Conservation (phyloP, 2,888 invertebrate genomes). For the Bugula neritina region DNA sequence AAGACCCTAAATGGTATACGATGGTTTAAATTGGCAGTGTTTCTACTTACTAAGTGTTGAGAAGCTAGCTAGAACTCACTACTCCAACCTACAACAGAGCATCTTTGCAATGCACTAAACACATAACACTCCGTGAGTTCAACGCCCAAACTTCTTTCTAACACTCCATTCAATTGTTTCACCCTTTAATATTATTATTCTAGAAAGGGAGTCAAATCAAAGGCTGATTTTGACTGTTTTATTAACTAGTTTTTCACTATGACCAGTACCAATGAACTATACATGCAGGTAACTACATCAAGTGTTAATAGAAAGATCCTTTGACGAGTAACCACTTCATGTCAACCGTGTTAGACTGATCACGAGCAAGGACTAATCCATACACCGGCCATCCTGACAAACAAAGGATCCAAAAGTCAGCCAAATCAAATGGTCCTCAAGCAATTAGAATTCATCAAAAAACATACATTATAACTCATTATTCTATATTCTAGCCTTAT, state of each 20-base stretch:
- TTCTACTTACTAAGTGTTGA: not conserved
- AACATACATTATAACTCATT: too few relatives aligned
- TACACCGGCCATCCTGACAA: slow-evolving; percentile 20
- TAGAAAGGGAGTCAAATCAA: too few relatives aligned
- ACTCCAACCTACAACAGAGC: slow-evolving; percentile 18
- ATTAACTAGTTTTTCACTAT: too few relatives aligned
- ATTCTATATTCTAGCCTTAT: too few relatives aligned
- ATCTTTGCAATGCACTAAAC: not conserved
- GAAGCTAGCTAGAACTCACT: not conserved
- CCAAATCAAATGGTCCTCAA: not conserved
- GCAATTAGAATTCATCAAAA: not conserved
- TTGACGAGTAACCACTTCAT: not conserved
- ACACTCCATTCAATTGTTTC: too few relatives aligned
- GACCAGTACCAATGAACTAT: not conserved
- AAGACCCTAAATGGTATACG: not conserved
- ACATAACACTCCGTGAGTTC: too few relatives aligned
- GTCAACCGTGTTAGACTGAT: not conserved
- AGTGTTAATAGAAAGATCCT: not conserved
- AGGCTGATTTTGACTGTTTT: too few relatives aligned
- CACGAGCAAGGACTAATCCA: not conserved
- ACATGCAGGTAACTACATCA: not conserved
- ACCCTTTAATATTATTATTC: too few relatives aligned
- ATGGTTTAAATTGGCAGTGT: too few relatives aligned
- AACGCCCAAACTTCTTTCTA: too few relatives aligned
- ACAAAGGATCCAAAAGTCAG: slow-evolving; percentile 26